These are phyloP conservation scores for Eristalis intricaria DNA, from an alignment of 2,888 invertebrate species.

Conservation along the genomic window DNA sequence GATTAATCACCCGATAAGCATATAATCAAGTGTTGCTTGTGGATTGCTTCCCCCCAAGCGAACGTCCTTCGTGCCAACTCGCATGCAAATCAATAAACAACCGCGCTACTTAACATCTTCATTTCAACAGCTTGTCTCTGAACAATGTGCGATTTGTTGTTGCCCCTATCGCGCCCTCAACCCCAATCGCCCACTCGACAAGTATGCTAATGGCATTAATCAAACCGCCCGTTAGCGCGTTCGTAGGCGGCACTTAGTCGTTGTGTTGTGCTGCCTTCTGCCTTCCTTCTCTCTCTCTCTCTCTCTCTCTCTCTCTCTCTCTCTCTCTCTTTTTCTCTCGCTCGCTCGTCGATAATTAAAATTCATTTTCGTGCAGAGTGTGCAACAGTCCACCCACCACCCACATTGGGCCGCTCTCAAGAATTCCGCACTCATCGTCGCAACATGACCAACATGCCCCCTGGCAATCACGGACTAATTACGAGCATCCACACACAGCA, in stretches of 20 bases:
- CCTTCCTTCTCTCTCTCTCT: conserved; percentile 14
- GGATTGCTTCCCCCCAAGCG: background rate
- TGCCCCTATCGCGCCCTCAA: background rate
- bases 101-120: conserved; percentile 48
- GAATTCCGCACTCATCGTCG: conserved; percentile 16
- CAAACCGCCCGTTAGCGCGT: conserved; percentile 66
- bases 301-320: too few species aligned
- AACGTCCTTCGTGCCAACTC: conserved; percentile 38
- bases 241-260: conserved; percentile 60
- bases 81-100: conserved; percentile 47
- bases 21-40: background rate
- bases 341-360: conserved; percentile 60
- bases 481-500: conserved; percentile 40
- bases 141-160: background rate
- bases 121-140: conserved; percentile 52
- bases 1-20: background rate
- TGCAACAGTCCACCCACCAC: conserved; percentile 38
- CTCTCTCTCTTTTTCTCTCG: too few species aligned
- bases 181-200: conserved; percentile 29
- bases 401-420: conserved; percentile 37
- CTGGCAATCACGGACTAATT: conserved; percentile 71
- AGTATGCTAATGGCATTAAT: conserved; percentile 68
- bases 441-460: conserved; percentile 41
- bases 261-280: background rate
- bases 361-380: conserved; percentile 65